phyloP scores from a whole-genome alignment of 2,113 vertebrate species.

The Hyaena hyaena region DNA sequence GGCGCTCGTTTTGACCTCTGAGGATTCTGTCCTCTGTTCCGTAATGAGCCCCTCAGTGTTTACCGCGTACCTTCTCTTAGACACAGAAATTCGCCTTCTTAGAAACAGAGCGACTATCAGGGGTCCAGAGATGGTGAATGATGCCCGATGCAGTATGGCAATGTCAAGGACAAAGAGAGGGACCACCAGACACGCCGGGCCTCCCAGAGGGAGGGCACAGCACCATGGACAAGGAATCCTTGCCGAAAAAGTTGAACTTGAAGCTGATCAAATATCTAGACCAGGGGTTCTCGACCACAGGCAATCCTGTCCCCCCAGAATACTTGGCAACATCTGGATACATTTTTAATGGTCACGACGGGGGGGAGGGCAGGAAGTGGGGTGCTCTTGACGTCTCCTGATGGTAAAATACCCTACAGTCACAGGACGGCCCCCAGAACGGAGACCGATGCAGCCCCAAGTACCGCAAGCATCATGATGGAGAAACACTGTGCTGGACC shows the following conservation, averaged over 20 bases:
- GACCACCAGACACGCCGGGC: rapidly evolving
- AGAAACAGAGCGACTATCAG: neutral
- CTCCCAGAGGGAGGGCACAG: neutral
- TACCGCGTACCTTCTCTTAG: neutral
- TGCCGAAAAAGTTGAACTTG: neutral
- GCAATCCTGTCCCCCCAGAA: neutral
- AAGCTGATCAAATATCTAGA: neutral
- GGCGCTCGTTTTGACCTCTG: neutral
- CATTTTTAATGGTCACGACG: neutral
- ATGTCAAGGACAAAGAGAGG: neutral
- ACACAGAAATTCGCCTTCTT: neutral
- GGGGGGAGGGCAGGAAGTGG: neutral
- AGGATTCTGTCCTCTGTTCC: neutral
- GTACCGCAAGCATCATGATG: neutral
- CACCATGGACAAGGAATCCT: too few species aligned
- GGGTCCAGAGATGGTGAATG: neutral
- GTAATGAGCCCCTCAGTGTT: neutral
- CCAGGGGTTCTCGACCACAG: neutral
- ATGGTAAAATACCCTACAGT: neutral
- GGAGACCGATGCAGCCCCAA: neutral
- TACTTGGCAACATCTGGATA: neutral
- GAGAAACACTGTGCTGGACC: neutral
- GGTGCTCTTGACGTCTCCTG: neutral
- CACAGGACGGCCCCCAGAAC: neutral
- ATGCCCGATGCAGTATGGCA: neutral